Evolutionary conservation across 1,140 invertebrate genomes (phyloP).

Genomic region (Archegozetes longisetosus): DNA sequence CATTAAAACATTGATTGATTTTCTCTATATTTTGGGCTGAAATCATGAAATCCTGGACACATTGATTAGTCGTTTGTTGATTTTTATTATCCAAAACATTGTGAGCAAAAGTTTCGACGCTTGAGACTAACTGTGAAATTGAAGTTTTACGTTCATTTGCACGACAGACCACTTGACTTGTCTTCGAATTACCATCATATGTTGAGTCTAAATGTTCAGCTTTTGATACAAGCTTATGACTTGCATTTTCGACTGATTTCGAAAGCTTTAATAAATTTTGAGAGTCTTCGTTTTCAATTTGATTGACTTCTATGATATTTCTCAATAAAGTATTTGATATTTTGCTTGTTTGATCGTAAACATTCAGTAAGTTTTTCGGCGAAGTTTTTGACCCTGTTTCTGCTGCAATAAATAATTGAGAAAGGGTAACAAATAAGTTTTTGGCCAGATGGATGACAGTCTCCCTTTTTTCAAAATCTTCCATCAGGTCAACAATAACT

Average conservation of each 20-base stretch:
- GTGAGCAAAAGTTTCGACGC: slow-evolving; percentile 65
- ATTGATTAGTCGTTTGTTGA: slow-evolving; percentile 79
- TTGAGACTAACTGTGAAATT: slow-evolving; percentile 92
- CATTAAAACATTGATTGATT: slow-evolving; percentile 40
- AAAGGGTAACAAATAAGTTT: slow-evolving; percentile 79
- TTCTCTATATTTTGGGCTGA: slow-evolving; percentile 75
- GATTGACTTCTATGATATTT: slow-evolving; percentile 79
- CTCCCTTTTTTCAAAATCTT: slow-evolving; percentile 63
- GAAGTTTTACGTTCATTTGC: slow-evolving; percentile 92
- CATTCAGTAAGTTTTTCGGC: slow-evolving; percentile 76
- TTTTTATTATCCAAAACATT: slow-evolving; percentile 74
- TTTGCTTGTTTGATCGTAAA: slow-evolving; percentile 86
- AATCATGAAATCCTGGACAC: slow-evolving; percentile 75
- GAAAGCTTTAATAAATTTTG: slow-evolving; percentile 75
- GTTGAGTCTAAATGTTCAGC: slow-evolving; percentile 83
- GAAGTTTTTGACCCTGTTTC: slow-evolving; percentile 85
- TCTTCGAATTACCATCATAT: slow-evolving; percentile 43
- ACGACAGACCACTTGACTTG: slow-evolving; percentile 76
- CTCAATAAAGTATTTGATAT: slow-evolving; percentile 83
- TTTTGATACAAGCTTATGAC: slow-evolving; percentile 80
- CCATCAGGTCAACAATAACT: slow-evolving; percentile 84
- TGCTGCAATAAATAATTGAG: slow-evolving; percentile 78
- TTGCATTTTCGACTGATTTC: slow-evolving; percentile 91
- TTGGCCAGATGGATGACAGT: slow-evolving; percentile 76
- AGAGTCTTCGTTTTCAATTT: slow-evolving; percentile 39